phyloP scores from a whole-genome alignment of 2,888 invertebrate genomes.

The Chloromyia formosa region DNA sequence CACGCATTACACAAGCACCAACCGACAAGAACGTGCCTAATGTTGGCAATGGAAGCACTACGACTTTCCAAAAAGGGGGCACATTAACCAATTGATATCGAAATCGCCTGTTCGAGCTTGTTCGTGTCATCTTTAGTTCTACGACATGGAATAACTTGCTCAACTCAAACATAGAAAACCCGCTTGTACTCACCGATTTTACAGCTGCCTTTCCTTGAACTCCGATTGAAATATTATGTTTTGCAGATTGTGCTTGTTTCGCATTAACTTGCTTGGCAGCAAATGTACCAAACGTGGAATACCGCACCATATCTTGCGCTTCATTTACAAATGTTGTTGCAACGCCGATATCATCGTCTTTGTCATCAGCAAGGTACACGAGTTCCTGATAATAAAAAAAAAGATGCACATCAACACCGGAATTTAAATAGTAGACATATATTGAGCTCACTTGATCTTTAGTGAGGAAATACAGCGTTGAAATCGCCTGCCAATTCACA shows the following conservation, averaged over 20 bases:
- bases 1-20: too few relatives aligned
- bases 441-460: slow-evolving; percentile 66
- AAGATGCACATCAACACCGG: too few relatives aligned
- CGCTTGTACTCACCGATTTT: slow-evolving; percentile 65
- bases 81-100: too few relatives aligned
- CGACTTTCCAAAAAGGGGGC: too few relatives aligned
- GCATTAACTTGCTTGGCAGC: slow-evolving; percentile 60
- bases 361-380: slow-evolving; percentile 64
- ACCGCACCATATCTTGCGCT: slow-evolving; percentile 55
- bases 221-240: slow-evolving; percentile 58
- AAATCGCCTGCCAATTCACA: slow-evolving; percentile 69
- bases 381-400: slow-evolving; percentile 62
- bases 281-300: slow-evolving; percentile 65
- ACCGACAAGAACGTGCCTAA: too few relatives aligned
- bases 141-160: too few relatives aligned
- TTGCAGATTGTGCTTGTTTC: slow-evolving; percentile 22
- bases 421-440: slow-evolving; percentile 28
- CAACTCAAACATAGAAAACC: too few relatives aligned
- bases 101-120: too few relatives aligned
- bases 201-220: slow-evolving; percentile 62
- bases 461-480: slow-evolving; percentile 71
- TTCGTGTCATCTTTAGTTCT: too few relatives aligned
- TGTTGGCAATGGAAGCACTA: too few relatives aligned
- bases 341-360: slow-evolving; percentile 60
- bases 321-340: slow-evolving; percentile 59